Evolutionary conservation across 2,888 invertebrate species (phyloP), one percentile per base, ranked within the genome.

Genomic region (Oeneis ivallda): DNA sequence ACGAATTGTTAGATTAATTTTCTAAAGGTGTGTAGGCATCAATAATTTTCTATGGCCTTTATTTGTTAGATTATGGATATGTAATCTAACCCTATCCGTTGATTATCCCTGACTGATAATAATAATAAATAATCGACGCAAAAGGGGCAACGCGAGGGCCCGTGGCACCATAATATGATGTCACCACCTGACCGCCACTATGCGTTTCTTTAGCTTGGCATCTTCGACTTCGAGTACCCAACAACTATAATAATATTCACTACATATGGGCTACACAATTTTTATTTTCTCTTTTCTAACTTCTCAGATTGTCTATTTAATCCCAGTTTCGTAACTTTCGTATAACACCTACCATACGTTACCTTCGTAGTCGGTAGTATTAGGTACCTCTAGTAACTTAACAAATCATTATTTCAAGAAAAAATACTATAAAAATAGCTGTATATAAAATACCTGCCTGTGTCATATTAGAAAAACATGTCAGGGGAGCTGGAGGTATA

Each of bases 401-500:
- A 26, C 26, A 26, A 26, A 26, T 26, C 26, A 26, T n/a, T 26
- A 37, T 7, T 37, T 37, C 37, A 9, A 8, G 37, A 37, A 37
- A 7, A 37, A 37, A 6, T 37, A 3, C 7, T 37, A 37, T 8
- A 8, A 37, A 37, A 37, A 37, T 37, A 37, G 4, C 11, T 17
- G 11, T 19, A 13, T 9, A 10, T 10, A 47, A 17, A 39, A 50
- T 26, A 41, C 26, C 37, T 34, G 43, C 37, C 19, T 61, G n/a
- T 15, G 47, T 52, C 26, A 52, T 32, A 15, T 11, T 56, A 11
- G 26, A 34, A 61, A 0, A 61, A 52, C 26, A 68, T 72, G 72
- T 73, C 73, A 72, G 57, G 45, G 59, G 75, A 77, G 74, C 75
- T 78, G 59, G 75, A 77, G 74, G 76, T 78, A 69, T 77, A 78